phyloP scores from a whole-genome alignment of 2,797 vertebrate species.

The Philypnodon macrostomus region DNA sequence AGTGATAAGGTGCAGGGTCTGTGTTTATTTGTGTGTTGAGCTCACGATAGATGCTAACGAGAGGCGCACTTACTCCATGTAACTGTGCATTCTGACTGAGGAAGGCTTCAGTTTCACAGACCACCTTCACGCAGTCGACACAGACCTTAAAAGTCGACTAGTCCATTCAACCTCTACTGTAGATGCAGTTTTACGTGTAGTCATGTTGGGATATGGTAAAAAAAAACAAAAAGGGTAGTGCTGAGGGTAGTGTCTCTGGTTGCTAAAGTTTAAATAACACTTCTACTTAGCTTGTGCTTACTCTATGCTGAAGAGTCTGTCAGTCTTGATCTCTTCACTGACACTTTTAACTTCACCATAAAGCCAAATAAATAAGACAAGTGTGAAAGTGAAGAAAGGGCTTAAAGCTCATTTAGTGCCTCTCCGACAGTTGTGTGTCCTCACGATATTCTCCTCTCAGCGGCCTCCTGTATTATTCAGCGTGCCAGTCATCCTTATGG shows the following conservation, averaged over 20 bases:
- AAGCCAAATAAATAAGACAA: slow-evolving; percentile 19
- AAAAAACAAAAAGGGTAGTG: too few species aligned
- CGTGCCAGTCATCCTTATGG: slow-evolving; percentile 43
- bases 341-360: slow-evolving; percentile 4
- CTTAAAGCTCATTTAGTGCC: slow-evolving; percentile 31
- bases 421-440: slow-evolving; percentile 26
- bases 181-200: too few species aligned
- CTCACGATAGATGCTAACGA: too few species aligned
- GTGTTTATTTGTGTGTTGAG: too few species aligned
- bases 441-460: slow-evolving; percentile 26
- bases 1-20: too few species aligned
- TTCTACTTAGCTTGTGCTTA: not conserved
- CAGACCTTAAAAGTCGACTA: too few species aligned
- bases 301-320: slow-evolving; percentile 6
- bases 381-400: slow-evolving; percentile 6
- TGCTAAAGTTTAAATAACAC: not conserved
- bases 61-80: too few species aligned
- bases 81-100: too few species aligned
- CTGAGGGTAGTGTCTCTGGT: not conserved
- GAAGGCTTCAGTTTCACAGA: too few species aligned
- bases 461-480: slow-evolving; percentile 60
- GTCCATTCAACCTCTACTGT: too few species aligned
- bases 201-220: too few species aligned
- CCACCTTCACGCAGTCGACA: too few species aligned
- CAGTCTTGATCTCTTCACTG: not conserved